Percentiles rank a stretch among this genome's conserved stretches.
Conservation (phyloP, 2,113 vertebrate species). For the Todiramphus chloris region DNA sequence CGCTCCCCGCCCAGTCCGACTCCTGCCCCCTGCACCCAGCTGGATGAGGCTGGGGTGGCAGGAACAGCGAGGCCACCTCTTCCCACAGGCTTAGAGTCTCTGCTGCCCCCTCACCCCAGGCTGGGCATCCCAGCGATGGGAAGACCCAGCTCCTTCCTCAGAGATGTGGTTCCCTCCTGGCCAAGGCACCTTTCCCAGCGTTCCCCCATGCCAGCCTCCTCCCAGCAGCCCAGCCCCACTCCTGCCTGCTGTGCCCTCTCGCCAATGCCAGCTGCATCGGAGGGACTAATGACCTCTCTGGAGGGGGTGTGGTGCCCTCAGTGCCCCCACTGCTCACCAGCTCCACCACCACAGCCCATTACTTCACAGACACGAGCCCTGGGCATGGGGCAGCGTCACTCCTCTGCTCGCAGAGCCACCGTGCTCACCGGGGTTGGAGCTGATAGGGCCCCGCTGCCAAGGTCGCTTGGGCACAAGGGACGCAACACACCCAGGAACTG, state of each 20-base stretch:
- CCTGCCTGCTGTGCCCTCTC: not conserved
- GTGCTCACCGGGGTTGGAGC: rapidly evolving
- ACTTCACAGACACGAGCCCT: rapidly evolving
- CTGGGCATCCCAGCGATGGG: not conserved
- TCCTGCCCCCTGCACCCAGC: not conserved
- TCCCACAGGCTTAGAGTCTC: not conserved
- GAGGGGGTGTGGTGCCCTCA: not conserved
- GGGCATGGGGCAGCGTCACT: not conserved
- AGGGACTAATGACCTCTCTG: not conserved
- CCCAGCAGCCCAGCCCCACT: not conserved
- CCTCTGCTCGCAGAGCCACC: not conserved
- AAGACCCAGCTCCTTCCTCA: not conserved
- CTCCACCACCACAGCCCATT: rapidly evolving
- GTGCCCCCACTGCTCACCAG: rapidly evolving
- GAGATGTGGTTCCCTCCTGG: not conserved
- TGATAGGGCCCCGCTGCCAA: not conserved
- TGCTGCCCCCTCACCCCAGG: not conserved
- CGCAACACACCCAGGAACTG: not conserved
- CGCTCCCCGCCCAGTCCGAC: not conserved
- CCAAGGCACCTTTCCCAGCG: not conserved
- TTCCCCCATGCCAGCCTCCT: not conserved
- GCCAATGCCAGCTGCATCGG: rapidly evolving
- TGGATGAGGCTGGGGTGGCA: not conserved
- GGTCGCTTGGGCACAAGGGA: not conserved
- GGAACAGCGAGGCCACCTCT: rapidly evolving